Evolutionary conservation across 2,113 vertebrate genomes (phyloP).

Genomic region (Illadopsis cleaveri): DNA sequence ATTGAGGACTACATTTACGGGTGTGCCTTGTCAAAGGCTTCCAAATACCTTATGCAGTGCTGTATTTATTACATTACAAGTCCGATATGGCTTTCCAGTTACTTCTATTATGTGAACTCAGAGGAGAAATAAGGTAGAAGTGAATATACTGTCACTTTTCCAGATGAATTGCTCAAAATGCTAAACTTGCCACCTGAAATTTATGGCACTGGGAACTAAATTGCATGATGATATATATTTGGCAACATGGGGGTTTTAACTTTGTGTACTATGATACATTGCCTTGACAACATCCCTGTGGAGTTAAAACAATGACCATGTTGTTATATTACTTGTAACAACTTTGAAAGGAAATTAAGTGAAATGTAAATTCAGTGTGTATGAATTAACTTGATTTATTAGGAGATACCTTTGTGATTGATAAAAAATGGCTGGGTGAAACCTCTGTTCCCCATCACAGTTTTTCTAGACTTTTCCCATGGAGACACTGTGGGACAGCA

Average conservation of each 20-base stretch:
- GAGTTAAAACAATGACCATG: neutral
- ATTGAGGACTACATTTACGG: slow-evolving; percentile 17
- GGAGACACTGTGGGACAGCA: neutral
- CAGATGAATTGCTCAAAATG: slow-evolving; percentile 31
- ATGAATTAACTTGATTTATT: slow-evolving; percentile 3
- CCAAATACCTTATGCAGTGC: neutral
- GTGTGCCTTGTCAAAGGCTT: slow-evolving; percentile 38
- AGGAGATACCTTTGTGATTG: neutral
- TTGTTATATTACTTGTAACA: neutral
- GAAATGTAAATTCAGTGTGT: neutral
- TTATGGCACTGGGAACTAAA: neutral
- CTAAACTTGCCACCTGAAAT: neutral
- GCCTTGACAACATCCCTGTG: neutral
- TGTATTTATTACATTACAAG: slow-evolving; percentile 30
- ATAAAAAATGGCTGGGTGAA: neutral
- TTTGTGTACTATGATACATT: neutral
- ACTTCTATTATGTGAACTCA: slow-evolving; percentile 24
- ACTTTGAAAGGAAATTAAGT: neutral
- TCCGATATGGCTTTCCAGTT: neutral
- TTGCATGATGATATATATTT: slow-evolving; percentile 10
- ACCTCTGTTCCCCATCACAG: neutral
- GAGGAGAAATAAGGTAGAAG: slow-evolving; percentile 43
- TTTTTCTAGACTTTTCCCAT: neutral
- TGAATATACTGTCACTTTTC: slow-evolving; percentile 32
- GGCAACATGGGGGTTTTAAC: neutral